These are phyloP conservation scores for Stichodactyla mertensii DNA, from an alignment of 64 coral and sea anemone genomes.

Conservation along the genomic window DNA sequence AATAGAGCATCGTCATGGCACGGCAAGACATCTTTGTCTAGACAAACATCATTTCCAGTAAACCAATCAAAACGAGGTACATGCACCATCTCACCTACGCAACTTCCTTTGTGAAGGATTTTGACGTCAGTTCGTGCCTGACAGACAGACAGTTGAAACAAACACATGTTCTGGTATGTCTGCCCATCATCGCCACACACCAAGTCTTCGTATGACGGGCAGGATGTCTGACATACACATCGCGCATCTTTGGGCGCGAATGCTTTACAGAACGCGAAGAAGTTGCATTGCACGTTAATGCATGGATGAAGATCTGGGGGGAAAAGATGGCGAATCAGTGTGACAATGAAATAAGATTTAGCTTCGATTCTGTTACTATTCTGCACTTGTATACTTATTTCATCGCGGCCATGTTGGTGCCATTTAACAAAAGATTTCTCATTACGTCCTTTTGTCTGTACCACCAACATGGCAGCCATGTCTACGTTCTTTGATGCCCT, in stretches of 20 bases:
- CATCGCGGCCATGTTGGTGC: too few species aligned
- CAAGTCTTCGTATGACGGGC: conserved; percentile 17
- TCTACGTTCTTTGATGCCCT: too few species aligned
- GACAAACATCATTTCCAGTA: too few species aligned
- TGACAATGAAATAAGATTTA: too few species aligned
- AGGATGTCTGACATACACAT: conserved; percentile 24
- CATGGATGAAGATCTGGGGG: conserved; percentile 47
- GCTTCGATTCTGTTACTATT: too few species aligned
- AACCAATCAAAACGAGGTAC: too few species aligned
- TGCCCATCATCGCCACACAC: conserved; percentile 24
- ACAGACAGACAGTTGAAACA: conserved; percentile 35
- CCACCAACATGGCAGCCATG: too few species aligned
- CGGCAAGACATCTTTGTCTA: too few species aligned
- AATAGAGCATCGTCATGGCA: too few species aligned
- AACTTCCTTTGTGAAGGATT: conserved; percentile 37
- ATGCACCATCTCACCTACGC: neutral
- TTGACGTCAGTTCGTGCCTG: conserved; percentile 22
- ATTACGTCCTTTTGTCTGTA: too few species aligned
- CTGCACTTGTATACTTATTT: too few species aligned
- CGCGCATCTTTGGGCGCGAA: conserved; percentile 12
- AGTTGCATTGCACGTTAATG: conserved; percentile 43
- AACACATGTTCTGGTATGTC: conserved; percentile 32
- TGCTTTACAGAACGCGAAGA: conserved; percentile 20
- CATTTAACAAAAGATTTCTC: too few species aligned
- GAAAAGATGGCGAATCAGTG: neutral